Evolutionary conservation across 1,140 invertebrate species (phyloP), one percentile per base, ranked within the genome.

Genomic region (Doryteuthis pealeii): DNA sequence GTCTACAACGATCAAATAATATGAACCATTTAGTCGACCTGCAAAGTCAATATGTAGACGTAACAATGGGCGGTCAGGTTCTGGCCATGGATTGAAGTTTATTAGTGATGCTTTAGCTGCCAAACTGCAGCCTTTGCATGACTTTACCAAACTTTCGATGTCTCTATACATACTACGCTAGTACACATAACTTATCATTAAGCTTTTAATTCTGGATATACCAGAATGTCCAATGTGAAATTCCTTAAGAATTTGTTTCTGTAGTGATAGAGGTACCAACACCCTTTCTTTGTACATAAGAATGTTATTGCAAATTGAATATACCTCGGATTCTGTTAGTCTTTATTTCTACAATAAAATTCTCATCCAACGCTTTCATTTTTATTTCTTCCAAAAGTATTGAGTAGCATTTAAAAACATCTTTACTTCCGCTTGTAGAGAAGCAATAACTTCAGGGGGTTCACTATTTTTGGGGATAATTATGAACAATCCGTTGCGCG

Each of bases 191-290:
- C 79, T 82, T 26, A 90, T 68, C 2, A 91, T 84, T 22, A 90
- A 67, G 1, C 82, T 76, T 81, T 92, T 92, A 90, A 91, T 91
- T 0, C 81, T 84, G 0, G 86, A 86, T 12, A 90, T 88, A 6
- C 90, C 90, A 4, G 86, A 84, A 78, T 91, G 90, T 4, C 84
- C 87, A 15, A 74, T 71, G 81, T 91, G 90, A 22, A 90, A 78
- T 72, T 87, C 79, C 26, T 87, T 70, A 6, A 90, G 73, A 14
- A 90, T 78, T 70, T 79, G 43, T 15, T 77, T 28, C 67, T 81
- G 84, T 54, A 89, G 74, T 28, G 45, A 71, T 79, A 87, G 81
- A 40, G 90, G 90, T 31, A 90, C 84, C 14, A 89, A 74, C 18
- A 80, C 73, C 1, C 77, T 45, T 26, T 76, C 70, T 30, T 74